Evolutionary conservation across 2,113 vertebrate species (phyloP), one percentile per base, ranked within the genome.

Genomic region (Cyanoramphus novaezelandiae): DNA sequence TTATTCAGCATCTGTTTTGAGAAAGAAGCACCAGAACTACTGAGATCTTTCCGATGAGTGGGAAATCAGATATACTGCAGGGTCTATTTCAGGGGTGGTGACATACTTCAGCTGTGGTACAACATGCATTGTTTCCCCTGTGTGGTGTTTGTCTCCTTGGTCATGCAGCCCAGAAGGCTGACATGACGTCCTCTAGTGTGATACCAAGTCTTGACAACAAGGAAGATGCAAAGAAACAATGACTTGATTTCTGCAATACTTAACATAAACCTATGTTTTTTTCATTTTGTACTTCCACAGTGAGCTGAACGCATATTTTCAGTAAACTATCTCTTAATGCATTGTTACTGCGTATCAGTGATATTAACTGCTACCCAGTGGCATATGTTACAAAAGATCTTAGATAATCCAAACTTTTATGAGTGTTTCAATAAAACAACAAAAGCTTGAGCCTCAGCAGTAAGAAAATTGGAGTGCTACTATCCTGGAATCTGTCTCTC

Each of bases 91-190:
- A 37, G 29, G 37, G 19, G 35, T 76, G 19, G 33, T 76, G 79
- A 23, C 50, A 18, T 16, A 13, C 15, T 0, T 0, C 47, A 74
- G 31, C 46, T 74, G 5, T 82, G 19, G 37, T 24, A 13, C 50
- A 33, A 12, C 4, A 7, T 29, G 18, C 47, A 33, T 9, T 0
- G 0, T 17, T 70, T 70, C 7, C 5, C 10, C 19, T 55, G 12
- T 8, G n/a, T 1, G 3, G 29, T 3, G 0, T 47, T 85, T 52
- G 5, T 69, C 55, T 62, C 47, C 29, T 80, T 57, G 49, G 33
- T 27, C 4, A 0, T 19, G 10, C 5, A 41, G 75, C 63, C 18
- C 57, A 33, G 62, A 39, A 80, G 8, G 17, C 10, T 85, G 37
- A 44, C 7, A 1, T 10, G 31, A 24, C 16, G n/a, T 69, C 31